Percentiles rank a stretch among this genome's conserved stretches.
These are phyloP conservation scores for Sarcophaga bullata DNA, from an alignment of 1,140 invertebrate genomes.

Conservation along the genomic window DNA sequence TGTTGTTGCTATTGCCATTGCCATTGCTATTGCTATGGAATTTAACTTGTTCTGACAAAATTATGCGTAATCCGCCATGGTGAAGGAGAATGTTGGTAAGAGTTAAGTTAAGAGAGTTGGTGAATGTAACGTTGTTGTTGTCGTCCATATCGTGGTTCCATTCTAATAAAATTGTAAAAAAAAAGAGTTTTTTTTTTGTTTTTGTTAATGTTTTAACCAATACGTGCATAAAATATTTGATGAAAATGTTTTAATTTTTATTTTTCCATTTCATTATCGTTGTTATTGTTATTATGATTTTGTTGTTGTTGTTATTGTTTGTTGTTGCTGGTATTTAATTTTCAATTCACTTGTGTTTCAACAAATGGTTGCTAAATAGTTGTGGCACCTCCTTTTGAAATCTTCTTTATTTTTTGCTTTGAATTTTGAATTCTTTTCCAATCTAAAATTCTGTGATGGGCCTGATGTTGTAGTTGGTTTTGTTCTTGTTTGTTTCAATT, in stretches of 20 bases:
- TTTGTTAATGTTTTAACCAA: constrained; percentile 12
- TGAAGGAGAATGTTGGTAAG: too few relatives aligned
- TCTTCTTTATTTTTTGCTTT: not conserved
- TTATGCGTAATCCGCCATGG: not conserved
- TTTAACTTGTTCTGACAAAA: not conserved
- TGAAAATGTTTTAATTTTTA: constrained; percentile 22
- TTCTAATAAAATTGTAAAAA: not conserved
- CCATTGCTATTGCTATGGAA: too few relatives aligned
- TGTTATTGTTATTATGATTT: not conserved
- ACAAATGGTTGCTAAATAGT: constrained; percentile 38
- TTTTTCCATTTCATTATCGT: not conserved
- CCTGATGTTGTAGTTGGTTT: not conserved
- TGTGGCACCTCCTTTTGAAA: constrained; percentile 36
- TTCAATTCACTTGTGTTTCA: constrained; percentile 16
- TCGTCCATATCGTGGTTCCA: not conserved
- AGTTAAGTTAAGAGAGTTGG: not conserved
- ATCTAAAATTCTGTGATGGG: too few relatives aligned
- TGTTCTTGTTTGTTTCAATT: constrained; percentile 13
- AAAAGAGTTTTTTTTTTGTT: constrained; percentile 1
- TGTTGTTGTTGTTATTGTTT: too few relatives aligned
- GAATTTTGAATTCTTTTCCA: too few relatives aligned
- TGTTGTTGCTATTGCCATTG: not conserved
- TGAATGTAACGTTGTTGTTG: too few relatives aligned
- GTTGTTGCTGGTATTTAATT: not conserved
- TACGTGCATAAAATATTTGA: constrained; percentile 30